Conservation (phyloP, 2,113 vertebrate species). For the Toxotes chatareus region DNA sequence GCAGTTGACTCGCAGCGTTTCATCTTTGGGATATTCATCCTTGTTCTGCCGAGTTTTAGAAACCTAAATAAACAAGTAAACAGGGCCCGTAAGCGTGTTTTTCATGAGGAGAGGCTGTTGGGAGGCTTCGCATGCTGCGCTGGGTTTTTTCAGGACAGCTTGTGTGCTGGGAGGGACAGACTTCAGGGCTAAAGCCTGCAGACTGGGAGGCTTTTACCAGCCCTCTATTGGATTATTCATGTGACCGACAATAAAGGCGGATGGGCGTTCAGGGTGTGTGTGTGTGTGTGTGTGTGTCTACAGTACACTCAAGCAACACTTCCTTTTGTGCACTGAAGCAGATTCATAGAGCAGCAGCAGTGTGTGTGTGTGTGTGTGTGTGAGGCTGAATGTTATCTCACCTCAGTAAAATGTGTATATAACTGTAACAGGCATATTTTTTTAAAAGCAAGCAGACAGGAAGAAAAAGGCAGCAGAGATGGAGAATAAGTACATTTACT, state of each 20-base stretch:
- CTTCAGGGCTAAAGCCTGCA: constrained; percentile 46
- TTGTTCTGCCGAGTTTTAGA: background rate
- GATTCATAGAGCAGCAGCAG: too few species aligned
- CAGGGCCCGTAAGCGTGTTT: background rate
- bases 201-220: constrained; percentile 54
- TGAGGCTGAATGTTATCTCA: background rate
- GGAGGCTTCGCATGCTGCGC: constrained; percentile 27
- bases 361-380: too few species aligned
- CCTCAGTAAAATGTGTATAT: too few species aligned
- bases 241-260: constrained; percentile 27
- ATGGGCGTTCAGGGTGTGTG: background rate
- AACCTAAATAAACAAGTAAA: constrained; percentile 9
- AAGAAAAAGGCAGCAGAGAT: too few species aligned
- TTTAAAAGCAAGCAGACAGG: too few species aligned
- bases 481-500: too few species aligned
- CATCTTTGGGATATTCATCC: background rate
- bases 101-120: background rate
- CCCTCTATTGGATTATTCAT: constrained; percentile 59
- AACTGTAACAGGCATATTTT: too few species aligned
- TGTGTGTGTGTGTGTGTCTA: background rate
- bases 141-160: constrained; percentile 37
- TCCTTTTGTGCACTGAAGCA: constrained; percentile 28
- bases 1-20: background rate
- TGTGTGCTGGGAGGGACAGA: constrained; percentile 43
- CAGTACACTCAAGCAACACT: constrained; percentile 3